A percentile compares a stretch with the other conserved stretches of the same genome.
These are phyloP conservation scores for Corythoichthys intestinalis DNA, from an alignment of 2,113 vertebrate species.

Conservation along the genomic window DNA sequence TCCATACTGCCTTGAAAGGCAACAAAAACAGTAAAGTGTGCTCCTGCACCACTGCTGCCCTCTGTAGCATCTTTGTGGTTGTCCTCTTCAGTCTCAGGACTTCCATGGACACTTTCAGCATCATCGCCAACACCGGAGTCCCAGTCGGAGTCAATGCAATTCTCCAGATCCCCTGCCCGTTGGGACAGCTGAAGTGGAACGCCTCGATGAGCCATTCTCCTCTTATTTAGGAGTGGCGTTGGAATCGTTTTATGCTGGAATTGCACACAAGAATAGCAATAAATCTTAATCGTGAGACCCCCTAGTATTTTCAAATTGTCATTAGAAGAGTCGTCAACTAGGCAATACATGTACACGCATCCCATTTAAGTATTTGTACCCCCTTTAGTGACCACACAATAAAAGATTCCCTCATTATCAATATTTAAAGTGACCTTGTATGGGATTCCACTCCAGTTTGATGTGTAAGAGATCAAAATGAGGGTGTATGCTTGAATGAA, in stretches of 20 bases:
- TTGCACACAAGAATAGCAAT: conserved; percentile 9
- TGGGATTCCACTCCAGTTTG: too few species aligned
- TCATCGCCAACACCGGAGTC: conserved; percentile 85
- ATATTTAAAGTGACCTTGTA: too few species aligned
- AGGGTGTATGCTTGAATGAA: too few species aligned
- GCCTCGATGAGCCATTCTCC: conserved; percentile 65
- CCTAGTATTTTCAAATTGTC: background rate
- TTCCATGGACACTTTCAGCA: conserved; percentile 48
- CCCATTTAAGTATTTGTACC: too few species aligned
- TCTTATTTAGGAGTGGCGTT: conserved; percentile 58
- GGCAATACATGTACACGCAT: background rate
- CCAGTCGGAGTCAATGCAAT: conserved; percentile 77
- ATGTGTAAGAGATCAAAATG: too few species aligned
- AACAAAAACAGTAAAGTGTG: conserved; percentile 84
- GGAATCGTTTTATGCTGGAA: conserved; percentile 51
- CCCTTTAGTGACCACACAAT: too few species aligned
- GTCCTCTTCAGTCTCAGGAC: conserved; percentile 41
- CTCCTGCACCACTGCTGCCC: conserved; percentile 20
- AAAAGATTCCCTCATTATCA: too few species aligned
- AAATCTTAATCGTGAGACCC: background rate
- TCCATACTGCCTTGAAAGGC: conserved; percentile 91
- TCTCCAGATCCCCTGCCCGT: conserved; percentile 70
- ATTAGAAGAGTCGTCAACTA: background rate
- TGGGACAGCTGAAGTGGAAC: conserved; percentile 61
- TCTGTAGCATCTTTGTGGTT: conserved; percentile 21